Conservation (phyloP, 1,140 invertebrate genomes). For the Mizuhopecten yessoensis region DNA sequence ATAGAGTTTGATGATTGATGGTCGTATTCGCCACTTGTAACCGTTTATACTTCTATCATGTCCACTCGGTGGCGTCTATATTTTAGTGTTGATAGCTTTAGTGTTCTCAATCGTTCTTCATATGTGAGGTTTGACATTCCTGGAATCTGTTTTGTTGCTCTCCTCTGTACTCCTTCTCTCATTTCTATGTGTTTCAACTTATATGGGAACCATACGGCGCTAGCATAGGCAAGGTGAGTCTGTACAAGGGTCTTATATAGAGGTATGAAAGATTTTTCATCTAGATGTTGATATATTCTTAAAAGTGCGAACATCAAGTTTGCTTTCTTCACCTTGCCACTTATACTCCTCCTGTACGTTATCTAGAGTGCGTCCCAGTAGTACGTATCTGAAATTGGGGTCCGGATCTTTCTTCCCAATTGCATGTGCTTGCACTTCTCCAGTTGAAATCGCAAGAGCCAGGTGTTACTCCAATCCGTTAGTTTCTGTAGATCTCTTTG, state of each 20-base stretch:
- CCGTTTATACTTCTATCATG: no score
- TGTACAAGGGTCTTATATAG: slow-evolving; percentile 31
- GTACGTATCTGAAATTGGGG: background rate
- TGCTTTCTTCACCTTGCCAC: slow-evolving; percentile 44
- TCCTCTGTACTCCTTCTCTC: background rate
- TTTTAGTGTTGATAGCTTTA: no score
- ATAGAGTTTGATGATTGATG: no score
- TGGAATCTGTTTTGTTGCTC: no score
- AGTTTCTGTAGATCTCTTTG: no score
- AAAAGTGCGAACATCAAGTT: no score
- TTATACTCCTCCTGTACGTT: background rate
- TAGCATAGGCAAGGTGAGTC: slow-evolving; percentile 41
- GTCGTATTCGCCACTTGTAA: no score
- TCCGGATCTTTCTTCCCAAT: background rate
- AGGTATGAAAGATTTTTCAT: background rate
- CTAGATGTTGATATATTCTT: background rate
- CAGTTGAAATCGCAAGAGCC: slow-evolving; percentile 55
- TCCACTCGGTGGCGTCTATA: no score
- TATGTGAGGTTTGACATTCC: background rate
- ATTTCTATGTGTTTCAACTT: background rate
- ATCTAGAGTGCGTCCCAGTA: background rate
- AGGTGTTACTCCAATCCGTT: background rate
- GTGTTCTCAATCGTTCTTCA: background rate
- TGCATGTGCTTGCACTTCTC: slow-evolving; percentile 52
- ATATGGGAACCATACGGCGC: background rate